These are phyloP conservation scores for Drosophila subsilvestris DNA, from an alignment of 2,888 invertebrate species.

Conservation along the genomic window DNA sequence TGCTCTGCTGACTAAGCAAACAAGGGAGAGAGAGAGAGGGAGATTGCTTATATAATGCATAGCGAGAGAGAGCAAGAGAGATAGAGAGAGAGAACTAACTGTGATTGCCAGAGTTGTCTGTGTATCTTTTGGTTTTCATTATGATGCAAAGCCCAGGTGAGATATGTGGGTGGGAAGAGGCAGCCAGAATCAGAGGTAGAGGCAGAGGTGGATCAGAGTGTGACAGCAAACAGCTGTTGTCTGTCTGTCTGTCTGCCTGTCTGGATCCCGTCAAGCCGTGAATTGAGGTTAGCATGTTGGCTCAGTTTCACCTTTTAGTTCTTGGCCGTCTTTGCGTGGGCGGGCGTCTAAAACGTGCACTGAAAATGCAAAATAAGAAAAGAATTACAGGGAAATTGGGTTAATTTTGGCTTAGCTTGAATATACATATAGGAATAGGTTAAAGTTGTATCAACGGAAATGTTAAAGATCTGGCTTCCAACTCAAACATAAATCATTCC, in stretches of 20 bases:
- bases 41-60: slow-evolving; percentile 50
- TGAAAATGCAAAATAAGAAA: slow-evolving; percentile 51
- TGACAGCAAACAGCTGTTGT: slow-evolving; percentile 73
- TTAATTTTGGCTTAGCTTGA: background rate
- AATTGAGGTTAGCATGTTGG: slow-evolving; percentile 64
- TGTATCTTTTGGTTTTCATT: background rate
- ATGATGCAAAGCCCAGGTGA: background rate
- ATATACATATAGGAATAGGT: background rate
- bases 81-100: slow-evolving; percentile 23
- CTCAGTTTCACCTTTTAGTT: slow-evolving; percentile 43
- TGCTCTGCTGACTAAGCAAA: slow-evolving; percentile 62
- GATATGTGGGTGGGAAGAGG: background rate
- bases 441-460: background rate
- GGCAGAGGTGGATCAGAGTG: slow-evolving; percentile 50
- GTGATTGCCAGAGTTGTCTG: slow-evolving; percentile 26
- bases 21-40: slow-evolving; percentile 29
- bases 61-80: slow-evolving; percentile 38
- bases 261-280: slow-evolving; percentile 31
- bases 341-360: slow-evolving; percentile 40
- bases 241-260: slow-evolving; percentile 24
- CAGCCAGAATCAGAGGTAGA: slow-evolving; percentile 51
- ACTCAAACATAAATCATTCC: background rate
- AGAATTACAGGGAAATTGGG: slow-evolving; percentile 14
- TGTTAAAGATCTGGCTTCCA: background rate
- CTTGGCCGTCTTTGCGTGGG: slow-evolving; percentile 60